Conservation (phyloP, 2,888 invertebrate species). For the Tryphoninae sp. region DNA sequence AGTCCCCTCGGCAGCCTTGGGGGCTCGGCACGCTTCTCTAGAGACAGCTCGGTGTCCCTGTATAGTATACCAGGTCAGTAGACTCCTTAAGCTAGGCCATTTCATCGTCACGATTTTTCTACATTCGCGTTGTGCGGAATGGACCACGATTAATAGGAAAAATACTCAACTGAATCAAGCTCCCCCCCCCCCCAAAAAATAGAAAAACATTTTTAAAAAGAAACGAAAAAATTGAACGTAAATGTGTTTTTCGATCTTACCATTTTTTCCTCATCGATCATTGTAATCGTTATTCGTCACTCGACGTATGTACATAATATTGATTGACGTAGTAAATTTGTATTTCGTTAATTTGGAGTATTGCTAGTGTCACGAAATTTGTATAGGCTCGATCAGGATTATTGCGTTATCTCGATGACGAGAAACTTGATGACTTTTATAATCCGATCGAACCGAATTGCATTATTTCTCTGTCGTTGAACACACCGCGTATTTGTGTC, state of each 20-base stretch:
- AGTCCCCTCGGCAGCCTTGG: conserved; percentile 81
- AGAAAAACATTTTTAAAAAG: neutral
- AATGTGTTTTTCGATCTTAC: neutral
- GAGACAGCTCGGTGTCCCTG: conserved; percentile 82
- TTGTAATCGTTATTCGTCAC: conserved; percentile 12
- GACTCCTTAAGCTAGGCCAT: conserved; percentile 69
- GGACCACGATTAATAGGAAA: neutral
- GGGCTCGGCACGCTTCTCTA: conserved; percentile 80
- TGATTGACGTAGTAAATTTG: conserved; percentile 45
- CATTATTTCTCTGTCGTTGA: conserved; percentile 1
- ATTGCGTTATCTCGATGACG: conserved; percentile 9
- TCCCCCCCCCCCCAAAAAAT: neutral
- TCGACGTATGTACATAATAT: conserved; percentile 48
- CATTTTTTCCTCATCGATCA: conserved; percentile 13
- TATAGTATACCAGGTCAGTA: conserved; percentile 85
- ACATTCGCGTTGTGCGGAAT: neutral
- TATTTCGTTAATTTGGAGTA: conserved; percentile 28
- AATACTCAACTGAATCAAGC: neutral
- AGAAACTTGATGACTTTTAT: conserved; percentile 4
- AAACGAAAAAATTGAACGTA: neutral
- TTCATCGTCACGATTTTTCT: conserved; percentile 28
- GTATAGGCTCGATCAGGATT: conserved; percentile 16
- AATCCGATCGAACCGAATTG: neutral
- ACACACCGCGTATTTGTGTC: neutral
- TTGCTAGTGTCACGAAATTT: conserved; percentile 19